Evolutionary conservation across 2,797 vertebrate genomes (phyloP), one percentile per base, ranked within the genome.

Genomic region (Sylvia borin): DNA sequence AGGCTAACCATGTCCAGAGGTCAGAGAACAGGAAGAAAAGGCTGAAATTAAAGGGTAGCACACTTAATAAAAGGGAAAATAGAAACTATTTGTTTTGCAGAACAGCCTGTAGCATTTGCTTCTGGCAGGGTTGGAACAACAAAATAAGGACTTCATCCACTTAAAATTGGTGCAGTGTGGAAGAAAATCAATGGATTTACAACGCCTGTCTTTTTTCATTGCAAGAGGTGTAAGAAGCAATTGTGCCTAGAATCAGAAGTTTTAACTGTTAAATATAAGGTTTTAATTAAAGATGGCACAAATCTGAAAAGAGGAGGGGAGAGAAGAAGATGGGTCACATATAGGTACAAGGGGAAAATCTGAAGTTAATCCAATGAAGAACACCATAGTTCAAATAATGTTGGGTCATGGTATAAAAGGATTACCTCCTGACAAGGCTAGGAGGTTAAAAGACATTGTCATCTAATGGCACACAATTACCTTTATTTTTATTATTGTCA

Each of bases 1-100:
- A 51, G 90, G 11, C 70, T 96, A 84, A 81, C 94, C 91, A 74
- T 14, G 2, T 90, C 85, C 50, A 8, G 88, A 92, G 76, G 77
- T 93, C 88, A 79, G 40, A 92, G 62, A 88, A 85, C 14, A 96
- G 85, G 92, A 90, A 94, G 83, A 36, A 76, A 94, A 84, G 55
- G 40, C 29, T 93, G 91, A 92, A 96, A 96, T 88, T 81, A 92
- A 92, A 91, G 77, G 36, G 62, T 47, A 96, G 60, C 10, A 64
- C 53, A 54, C 43, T 85, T 90, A 62, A 90, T 45, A 76, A 88
- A 95, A 94, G 29, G 5, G 22, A 45, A 92, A 95, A 57, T 2
- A 91, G 11, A 84, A 88, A 64, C 29, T 61, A 81, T 62, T 78
- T 65, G 34, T 78, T 90, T 92, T 74, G 19, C 67, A 76, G 36